Base-by-base conservation (phyloP, 2,113 vertebrate species). In the Platysteira castanea region DNA sequence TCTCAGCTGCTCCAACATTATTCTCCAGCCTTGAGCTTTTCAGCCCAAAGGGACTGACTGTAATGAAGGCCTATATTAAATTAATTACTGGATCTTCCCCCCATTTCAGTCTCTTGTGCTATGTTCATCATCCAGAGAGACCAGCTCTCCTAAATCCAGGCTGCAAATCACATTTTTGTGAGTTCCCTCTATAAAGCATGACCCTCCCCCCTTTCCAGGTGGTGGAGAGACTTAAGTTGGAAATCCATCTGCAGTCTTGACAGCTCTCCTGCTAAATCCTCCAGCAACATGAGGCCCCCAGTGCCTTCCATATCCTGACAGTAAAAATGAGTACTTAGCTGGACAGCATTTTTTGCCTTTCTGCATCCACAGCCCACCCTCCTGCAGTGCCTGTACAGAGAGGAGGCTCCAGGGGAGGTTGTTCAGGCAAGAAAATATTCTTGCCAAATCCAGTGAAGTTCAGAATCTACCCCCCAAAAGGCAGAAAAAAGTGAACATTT, bases 191-290 rank as follows among this genome's bases (percentile, higher is more conserved):
- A 8, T 19, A 57, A 61, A 49, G 42, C 2, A 1, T 2, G 1
- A 49, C 22, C 2, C 2, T 6, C 1, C 0, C 7, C 1, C 5
- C 6, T 15, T 63, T 41, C 14, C 24, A 35, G 13, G 11, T 26
- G 60, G 21, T 0, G 0, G 49, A 54, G 17, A 54, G 47, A 31
- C 23, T 0, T 0, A 0, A 75, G 16, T 11, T 89, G 74, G 31
- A 76, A 54, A 54, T 68, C 41, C 35, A 53, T 39, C 8, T 49
- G 19, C 60, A 68, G 31, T 14, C 47, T 78, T 52, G 59, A n/a
- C n/a, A 42, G 21, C 39, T 73, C 57, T 61, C 39, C 73, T 30
- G 44, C 19, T 50, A 80, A 86, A 60, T 49, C 11, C n/a, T 92
- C 15, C 37, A 74, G 35, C 49, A 64, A 15, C 5, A 14, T 1